Base-by-base conservation (phyloP, 2,888 invertebrate genomes). In the Cerastoderma edule region DNA sequence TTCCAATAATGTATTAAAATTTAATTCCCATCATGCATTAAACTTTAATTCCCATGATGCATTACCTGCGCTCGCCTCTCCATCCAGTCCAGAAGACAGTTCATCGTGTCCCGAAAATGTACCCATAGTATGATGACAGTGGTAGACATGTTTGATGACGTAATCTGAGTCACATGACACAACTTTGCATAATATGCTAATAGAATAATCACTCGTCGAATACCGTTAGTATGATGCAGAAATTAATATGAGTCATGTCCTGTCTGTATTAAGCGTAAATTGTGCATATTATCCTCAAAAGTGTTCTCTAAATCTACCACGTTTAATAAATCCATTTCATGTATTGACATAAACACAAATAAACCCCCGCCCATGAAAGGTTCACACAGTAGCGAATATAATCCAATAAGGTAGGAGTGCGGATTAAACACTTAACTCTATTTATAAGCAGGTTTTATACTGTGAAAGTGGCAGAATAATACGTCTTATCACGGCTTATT, bases 81-180 rank as follows among this genome's bases (percentile, higher is more conserved):
- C 72, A 57, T 54, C 76, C 83, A 73, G 48, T 81, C 67, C n/a
- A 85, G 56, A 8, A 83, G 46, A 27, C 68, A 78, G 46, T 79
- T 74, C 10, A 79, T 70, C 5, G 75, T 68, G 69, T 85, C 83
- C 56, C 85, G 82, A 63, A 83, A 85, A 67, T 80, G 78, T 30
- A 81, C 73, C 83, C 83, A 83, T 10, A 75, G 33, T 48, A 85
- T 82, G 27, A 80, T 74, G 16, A 80, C 75, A 10, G 85, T 83
- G 6, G 80, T 75, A 22, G 74, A 69, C 80, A 80, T 80, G 30
- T 8, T 65, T 8, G 33, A 35, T 60, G 60, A 60, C 60, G 60
- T 60, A 39, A 22, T 22, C 19, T 3, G 19, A 22, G 10, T 60
- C 60, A 60, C 39, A 39, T 60, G 60, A 60, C 8, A n/a, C 39